These are phyloP conservation scores for Athalia cordata DNA, from an alignment of 2,888 invertebrate species.

Conservation along the genomic window DNA sequence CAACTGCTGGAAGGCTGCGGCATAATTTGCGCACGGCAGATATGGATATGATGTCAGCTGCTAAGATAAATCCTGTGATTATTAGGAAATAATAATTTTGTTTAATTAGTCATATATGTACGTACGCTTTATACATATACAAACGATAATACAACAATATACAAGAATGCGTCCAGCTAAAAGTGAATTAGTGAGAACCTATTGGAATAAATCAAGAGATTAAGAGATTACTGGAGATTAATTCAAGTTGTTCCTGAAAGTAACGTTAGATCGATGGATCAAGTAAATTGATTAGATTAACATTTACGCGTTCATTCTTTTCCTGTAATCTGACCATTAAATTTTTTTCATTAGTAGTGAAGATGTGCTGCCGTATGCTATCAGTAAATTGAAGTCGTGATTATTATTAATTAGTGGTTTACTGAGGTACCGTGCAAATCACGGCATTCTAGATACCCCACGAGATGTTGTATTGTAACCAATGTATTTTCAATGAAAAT, in stretches of 20 bases:
- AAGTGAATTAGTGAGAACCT: constrained; percentile 67
- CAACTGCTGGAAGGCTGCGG: constrained; percentile 68
- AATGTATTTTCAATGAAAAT: constrained; percentile 40
- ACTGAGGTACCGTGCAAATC: constrained; percentile 58
- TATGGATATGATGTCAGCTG: constrained; percentile 71
- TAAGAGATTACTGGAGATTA: constrained; percentile 62
- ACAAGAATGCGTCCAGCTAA: constrained; percentile 66
- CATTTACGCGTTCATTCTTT: constrained; percentile 56
- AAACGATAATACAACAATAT: constrained; percentile 63
- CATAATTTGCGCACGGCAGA: constrained; percentile 67
- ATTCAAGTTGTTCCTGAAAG: constrained; percentile 71
- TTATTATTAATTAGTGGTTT: constrained; percentile 43
- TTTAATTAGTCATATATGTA: constrained; percentile 63
- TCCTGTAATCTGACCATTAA: constrained; percentile 66
- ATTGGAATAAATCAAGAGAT: constrained; percentile 70
- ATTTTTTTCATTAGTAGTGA: constrained; percentile 58
- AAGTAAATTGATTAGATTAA: constrained; percentile 58
- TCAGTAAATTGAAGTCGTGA: constrained; percentile 45
- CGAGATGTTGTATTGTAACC: constrained; percentile 47
- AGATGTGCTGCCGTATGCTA: constrained; percentile 47
- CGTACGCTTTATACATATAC: constrained; percentile 54
- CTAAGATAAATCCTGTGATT: constrained; percentile 73
- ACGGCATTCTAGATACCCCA: constrained; percentile 56
- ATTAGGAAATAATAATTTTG: constrained; percentile 69
- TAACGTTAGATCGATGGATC: constrained; percentile 69